A percentile compares a stretch with the other conserved stretches of the same genome.
Evolutionary conservation across 2,113 vertebrate genomes (phyloP).

Genomic region (Nycticorax nycticorax): DNA sequence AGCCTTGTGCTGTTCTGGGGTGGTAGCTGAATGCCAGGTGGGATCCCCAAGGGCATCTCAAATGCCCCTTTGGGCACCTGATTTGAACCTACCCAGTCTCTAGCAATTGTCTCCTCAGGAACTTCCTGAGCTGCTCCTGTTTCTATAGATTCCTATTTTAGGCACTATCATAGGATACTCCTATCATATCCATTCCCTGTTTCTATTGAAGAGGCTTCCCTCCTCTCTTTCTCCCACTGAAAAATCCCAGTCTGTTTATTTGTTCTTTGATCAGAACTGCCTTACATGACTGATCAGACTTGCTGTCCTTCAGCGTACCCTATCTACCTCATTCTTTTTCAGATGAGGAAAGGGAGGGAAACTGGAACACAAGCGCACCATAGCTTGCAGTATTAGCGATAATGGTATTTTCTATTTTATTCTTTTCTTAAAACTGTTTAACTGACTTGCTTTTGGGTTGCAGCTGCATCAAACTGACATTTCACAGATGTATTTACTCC

Average conservation of each 20-base stretch:
- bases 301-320: background rate
- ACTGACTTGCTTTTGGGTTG: background rate
- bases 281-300: background rate
- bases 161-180: background rate
- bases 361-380: background rate
- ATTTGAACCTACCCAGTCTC: background rate
- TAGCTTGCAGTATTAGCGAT: background rate
- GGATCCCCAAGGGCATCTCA: background rate
- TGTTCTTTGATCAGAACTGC: background rate
- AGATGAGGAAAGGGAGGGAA: background rate
- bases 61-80: background rate
- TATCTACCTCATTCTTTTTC: background rate
- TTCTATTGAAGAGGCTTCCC: background rate
- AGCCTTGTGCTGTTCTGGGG: background rate
- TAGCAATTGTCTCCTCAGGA: background rate
- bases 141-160: background rate
- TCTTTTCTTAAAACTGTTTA: background rate
- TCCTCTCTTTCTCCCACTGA: background rate
- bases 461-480: background rate
- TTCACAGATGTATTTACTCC: background rate
- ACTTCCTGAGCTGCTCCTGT: background rate
- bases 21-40: background rate
- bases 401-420: background rate
- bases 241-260: background rate
- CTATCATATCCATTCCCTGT: background rate